phyloP scores from a whole-genome alignment of 2,888 invertebrate genomes.

The Melolontha melolontha region DNA sequence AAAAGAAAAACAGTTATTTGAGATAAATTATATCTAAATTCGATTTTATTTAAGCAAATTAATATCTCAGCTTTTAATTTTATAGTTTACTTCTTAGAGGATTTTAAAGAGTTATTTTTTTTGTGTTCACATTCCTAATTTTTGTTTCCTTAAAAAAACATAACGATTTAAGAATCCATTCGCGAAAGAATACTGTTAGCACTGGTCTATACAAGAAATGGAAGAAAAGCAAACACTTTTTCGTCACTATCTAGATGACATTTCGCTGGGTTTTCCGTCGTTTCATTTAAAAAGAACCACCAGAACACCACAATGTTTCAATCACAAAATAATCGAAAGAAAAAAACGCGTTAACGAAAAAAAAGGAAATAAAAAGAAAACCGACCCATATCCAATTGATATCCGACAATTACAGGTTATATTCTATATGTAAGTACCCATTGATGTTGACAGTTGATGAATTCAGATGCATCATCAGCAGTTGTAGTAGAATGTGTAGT shows the following conservation, averaged over 20 bases:
- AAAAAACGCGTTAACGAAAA: no score
- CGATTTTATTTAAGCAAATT: no score
- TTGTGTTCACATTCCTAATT: not conserved
- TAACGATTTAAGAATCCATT: not conserved
- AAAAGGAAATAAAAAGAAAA: constrained; percentile 8
- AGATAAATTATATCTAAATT: no score
- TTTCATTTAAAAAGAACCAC: constrained; percentile 7
- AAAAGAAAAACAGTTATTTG: no score
- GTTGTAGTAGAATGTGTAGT: constrained; percentile 17
- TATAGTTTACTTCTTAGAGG: no score
- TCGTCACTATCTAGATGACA: not conserved
- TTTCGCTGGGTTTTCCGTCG: not conserved
- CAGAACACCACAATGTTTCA: constrained; percentile 26
- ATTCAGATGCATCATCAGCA: not conserved
- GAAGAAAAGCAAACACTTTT: constrained; percentile 3
- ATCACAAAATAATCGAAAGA: constrained; percentile 14
- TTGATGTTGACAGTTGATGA: no score
- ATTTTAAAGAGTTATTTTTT: not conserved
- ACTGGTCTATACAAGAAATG: constrained; percentile 2
- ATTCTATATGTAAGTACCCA: not conserved
- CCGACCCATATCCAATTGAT: not conserved
- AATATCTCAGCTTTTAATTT: no score
- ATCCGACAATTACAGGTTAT: constrained; percentile 18
- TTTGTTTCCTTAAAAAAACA: no score
- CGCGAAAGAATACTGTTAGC: not conserved